phyloP scores from a whole-genome alignment of 2,888 invertebrate species.

The Eupeodes luniger region DNA sequence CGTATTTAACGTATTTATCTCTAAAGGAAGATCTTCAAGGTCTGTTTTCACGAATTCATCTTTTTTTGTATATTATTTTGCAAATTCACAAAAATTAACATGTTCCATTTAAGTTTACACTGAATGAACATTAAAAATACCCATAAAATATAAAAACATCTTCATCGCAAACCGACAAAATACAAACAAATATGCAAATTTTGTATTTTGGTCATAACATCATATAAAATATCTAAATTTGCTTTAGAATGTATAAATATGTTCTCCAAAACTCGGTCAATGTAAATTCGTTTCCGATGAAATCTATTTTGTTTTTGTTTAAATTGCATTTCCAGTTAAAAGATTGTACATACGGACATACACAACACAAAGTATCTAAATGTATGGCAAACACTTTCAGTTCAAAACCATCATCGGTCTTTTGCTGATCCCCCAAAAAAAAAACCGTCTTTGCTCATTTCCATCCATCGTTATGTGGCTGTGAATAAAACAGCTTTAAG shows the following conservation, averaged over 20 bases:
- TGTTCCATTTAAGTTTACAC: no score
- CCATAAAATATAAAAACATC: no score
- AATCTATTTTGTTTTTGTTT: slow-evolving; percentile 33
- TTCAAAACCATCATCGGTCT: slow-evolving; percentile 7
- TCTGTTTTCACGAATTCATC: no score
- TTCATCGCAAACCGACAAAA: no score
- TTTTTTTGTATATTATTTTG: no score
- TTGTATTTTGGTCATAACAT: slow-evolving; percentile 5
- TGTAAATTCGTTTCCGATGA: slow-evolving; percentile 34
- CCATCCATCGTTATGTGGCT: neutral
- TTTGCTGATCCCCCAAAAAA: slow-evolving; percentile 9
- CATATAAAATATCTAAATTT: neutral
- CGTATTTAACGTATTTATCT: no score
- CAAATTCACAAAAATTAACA: no score
- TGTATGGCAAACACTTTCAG: slow-evolving; percentile 13
- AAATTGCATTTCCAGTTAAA: slow-evolving; percentile 12
- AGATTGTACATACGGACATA: no score
- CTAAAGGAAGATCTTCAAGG: no score
- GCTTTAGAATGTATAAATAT: neutral
- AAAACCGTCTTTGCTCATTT: neutral
- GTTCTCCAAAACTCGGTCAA: slow-evolving; percentile 19
- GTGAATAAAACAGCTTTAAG: neutral
- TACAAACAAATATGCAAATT: slow-evolving; percentile 1
- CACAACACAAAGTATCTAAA: no score
- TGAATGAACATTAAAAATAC: no score